These are phyloP conservation scores for Stegophylla sp. DNA, from an alignment of 2,888 invertebrate species.

Conservation along the genomic window DNA sequence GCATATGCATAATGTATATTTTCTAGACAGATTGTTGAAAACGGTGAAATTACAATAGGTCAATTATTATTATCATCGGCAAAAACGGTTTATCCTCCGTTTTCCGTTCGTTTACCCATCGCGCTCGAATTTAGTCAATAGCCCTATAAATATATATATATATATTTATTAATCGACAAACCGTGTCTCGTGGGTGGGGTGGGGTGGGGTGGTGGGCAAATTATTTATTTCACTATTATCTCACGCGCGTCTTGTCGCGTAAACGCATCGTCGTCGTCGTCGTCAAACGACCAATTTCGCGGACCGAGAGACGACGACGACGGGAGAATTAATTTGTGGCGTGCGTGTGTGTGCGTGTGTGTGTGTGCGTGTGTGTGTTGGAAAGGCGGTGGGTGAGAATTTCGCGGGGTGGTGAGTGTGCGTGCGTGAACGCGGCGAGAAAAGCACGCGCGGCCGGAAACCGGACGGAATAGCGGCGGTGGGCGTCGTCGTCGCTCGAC, in stretches of 20 bases:
- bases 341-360: not conserved
- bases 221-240: too few relatives aligned
- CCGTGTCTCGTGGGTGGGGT: too few relatives aligned
- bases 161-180: too few relatives aligned
- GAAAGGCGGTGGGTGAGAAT: not conserved
- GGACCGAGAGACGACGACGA: not conserved
- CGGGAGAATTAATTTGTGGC: not conserved
- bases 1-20: not conserved
- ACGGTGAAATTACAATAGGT: too few relatives aligned
- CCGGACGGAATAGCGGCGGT: slow-evolving; percentile 36
- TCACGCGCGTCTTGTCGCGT: too few relatives aligned
- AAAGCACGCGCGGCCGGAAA: slow-evolving; percentile 7
- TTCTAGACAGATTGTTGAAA: too few relatives aligned
- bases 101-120: too few relatives aligned
- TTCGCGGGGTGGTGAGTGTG: not conserved
- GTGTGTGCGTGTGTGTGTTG: not conserved
- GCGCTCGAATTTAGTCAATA: too few relatives aligned
- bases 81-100: too few relatives aligned
- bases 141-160: too few relatives aligned
- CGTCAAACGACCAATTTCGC: not conserved
- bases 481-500: slow-evolving; percentile 38
- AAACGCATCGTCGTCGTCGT: not conserved
- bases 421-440: not conserved
- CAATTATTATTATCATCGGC: too few relatives aligned
- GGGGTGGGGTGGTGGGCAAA: too few relatives aligned